Evolutionary conservation across 2,113 vertebrate genomes (phyloP), one percentile per base, ranked within the genome.

Genomic region (Nibea albiflora): DNA sequence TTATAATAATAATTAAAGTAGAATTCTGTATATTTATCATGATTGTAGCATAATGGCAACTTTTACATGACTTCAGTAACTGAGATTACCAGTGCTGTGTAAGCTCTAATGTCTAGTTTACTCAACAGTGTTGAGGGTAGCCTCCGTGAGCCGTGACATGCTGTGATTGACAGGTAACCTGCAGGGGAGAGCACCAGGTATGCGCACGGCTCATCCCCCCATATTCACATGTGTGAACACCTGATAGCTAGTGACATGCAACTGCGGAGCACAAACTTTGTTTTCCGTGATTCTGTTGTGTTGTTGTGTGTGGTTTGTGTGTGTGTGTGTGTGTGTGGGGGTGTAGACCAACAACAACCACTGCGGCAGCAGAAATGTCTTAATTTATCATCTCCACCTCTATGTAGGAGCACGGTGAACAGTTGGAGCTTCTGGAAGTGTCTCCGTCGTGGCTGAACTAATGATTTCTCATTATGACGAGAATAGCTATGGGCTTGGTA

Each of bases 151-250:
- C 81, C 12, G 39, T 81, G 83, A 80, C 88, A 76, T 75, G 72
- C 79, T 85, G 67, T 83, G 92, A 92, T 77, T 92, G 91, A 90
- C 89, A 90, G 89, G 24, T 83, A 65, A 81, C 84, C 92, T 92
- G 78, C 80, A 84, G 91, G 89, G 87, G 24, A 88, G 73, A 78
- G 61, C 50, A 53, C 64, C 77, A 92, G 89, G 92, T 92, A 93
- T 93, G 83, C 78, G 76, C 84, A 57, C 16, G 8, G 62, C 76
- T 72, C 78, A 68, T 46, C 76, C 82, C 56, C 80, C 72, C 47
- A 28, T 82, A 62, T 78, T 42, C 19, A 72, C 70, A 78, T 54
- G 82, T 85, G 84, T 83, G 68, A 90, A 90, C 81, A 66, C 72
- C 73, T 88, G 74, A 93, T 89, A 9, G 39, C 69, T 76, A 63